Conservation (phyloP, 2,113 vertebrate genomes). For the Rutilus rutilus region DNA sequence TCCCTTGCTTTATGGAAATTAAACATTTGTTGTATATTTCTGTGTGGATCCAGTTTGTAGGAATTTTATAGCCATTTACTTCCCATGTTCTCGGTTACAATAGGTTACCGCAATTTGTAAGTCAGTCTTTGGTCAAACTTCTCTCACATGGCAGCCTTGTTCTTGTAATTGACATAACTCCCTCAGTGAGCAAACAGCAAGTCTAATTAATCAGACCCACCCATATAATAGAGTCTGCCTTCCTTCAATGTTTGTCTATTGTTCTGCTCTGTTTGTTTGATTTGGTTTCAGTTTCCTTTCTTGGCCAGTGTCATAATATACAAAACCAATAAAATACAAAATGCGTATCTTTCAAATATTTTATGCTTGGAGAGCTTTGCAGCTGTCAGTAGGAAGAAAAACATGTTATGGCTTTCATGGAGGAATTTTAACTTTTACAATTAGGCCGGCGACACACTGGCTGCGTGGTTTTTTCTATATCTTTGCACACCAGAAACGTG, state of each 20-base stretch:
- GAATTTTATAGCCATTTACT: neutral
- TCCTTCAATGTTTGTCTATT: neutral
- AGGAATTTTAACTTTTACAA: neutral
- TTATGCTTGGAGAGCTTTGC: neutral
- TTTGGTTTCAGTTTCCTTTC: neutral
- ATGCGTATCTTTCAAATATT: neutral
- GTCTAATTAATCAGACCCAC: neutral
- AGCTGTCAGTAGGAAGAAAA: neutral
- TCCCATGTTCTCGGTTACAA: neutral
- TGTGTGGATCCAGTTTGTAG: neutral
- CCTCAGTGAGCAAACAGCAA: neutral
- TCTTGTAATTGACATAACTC: neutral
- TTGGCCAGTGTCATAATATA: too few relatives aligned
- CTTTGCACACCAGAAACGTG: too few relatives aligned
- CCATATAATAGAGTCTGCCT: neutral
- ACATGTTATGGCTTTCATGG: neutral
- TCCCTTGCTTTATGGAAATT: too few relatives aligned
- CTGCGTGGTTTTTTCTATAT: too few relatives aligned
- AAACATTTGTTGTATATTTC: neutral
- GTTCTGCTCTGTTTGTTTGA: neutral
- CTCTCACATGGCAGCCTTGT: neutral
- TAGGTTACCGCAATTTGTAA: neutral
- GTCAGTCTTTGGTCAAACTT: neutral
- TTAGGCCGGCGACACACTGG: neutral
- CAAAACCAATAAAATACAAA: neutral